Evolutionary conservation across 2,113 vertebrate species (phyloP).

Genomic region (Gavia stellata): DNA sequence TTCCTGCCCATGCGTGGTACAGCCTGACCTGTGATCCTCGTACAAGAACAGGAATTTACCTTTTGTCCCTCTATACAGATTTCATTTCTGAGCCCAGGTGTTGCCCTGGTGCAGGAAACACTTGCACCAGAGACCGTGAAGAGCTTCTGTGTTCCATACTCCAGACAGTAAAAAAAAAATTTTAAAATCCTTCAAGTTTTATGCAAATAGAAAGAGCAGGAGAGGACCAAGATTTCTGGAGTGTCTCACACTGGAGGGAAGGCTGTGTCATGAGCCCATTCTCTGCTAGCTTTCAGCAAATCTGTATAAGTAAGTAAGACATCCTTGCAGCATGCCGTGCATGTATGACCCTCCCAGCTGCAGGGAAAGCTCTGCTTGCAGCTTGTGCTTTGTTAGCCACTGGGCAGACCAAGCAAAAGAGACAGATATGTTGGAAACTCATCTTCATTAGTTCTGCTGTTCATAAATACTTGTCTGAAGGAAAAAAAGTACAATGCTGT

Average conservation of each 20-base stretch:
- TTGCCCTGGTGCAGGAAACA: background rate
- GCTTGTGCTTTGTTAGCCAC: background rate
- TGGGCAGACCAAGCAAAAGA: background rate
- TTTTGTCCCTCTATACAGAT: background rate
- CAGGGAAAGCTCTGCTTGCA: background rate
- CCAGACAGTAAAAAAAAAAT: background rate
- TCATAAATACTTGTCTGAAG: background rate
- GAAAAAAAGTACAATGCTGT: background rate
- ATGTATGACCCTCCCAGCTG: background rate
- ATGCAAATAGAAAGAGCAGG: background rate
- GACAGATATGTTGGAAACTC: background rate
- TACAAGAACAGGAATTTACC: background rate
- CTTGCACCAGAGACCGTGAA: background rate
- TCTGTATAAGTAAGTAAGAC: background rate
- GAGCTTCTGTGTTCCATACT: background rate
- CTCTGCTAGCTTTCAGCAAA: background rate
- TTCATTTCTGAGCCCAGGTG: background rate
- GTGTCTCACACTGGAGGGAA: background rate
- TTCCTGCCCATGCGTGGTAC: background rate
- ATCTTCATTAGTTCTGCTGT: background rate
- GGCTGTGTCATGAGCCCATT: background rate
- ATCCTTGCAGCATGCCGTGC: fast-evolving
- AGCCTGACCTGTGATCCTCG: background rate
- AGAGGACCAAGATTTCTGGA: background rate
- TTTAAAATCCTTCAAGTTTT: background rate